These are phyloP conservation scores for Sympetrum striolatum DNA, from an alignment of 2,888 invertebrate species.

Conservation along the genomic window DNA sequence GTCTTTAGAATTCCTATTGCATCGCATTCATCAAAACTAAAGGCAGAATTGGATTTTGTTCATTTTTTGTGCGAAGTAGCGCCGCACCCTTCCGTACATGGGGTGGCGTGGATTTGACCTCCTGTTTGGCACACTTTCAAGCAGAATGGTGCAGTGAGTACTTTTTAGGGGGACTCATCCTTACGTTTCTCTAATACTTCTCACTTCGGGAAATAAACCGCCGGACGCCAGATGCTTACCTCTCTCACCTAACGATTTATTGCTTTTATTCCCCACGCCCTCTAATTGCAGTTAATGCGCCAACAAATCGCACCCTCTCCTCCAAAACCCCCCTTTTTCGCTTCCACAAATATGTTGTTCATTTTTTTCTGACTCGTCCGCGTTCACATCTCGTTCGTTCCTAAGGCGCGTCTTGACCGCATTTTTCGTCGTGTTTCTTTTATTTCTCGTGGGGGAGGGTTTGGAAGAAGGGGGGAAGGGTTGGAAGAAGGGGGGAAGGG, in stretches of 20 bases:
- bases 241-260: background rate
- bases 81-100: background rate
- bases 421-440: background rate
- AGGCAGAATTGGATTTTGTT: background rate
- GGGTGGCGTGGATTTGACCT: conserved; percentile 29
- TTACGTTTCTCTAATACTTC: background rate
- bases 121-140: conserved; percentile 30
- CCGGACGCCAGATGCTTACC: background rate
- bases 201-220: background rate
- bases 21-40: background rate
- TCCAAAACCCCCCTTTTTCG: background rate
- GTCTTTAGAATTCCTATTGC: background rate
- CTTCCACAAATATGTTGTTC: background rate
- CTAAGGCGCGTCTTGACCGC: background rate
- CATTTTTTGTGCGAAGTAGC: background rate
- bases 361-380: background rate
- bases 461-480: too few relatives aligned
- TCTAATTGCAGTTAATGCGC: conserved; percentile 25
- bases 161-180: background rate
- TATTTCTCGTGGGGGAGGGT: background rate
- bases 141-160: background rate
- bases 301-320: background rate
- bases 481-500: too few relatives aligned
- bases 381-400: background rate
- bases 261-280: background rate